Base-by-base conservation (phyloP, 1,140 invertebrate genomes). In the Caenorhabditis tropicalis region DNA sequence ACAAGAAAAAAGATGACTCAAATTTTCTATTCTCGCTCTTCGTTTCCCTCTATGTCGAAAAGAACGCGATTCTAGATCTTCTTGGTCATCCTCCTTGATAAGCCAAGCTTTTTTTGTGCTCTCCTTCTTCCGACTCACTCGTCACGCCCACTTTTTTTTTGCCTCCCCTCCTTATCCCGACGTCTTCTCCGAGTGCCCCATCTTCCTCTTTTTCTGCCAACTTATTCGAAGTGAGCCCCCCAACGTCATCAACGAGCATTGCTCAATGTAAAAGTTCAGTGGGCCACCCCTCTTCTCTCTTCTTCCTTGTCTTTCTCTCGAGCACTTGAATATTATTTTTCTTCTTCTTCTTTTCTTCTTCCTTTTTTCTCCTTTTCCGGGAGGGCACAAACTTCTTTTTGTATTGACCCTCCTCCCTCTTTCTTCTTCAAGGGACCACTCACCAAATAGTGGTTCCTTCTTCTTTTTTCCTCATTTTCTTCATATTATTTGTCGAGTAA, bases 181-280 rank as follows among this genome's bases (percentile, higher is more conserved):
- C 58, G 58, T 65, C 58, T 65, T 65, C n/a, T 46, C 24, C 29
- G 2, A 12, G 36, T 3, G 24, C 19, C 16, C 53, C 21, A 43
- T 74, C 65, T n/a, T 24, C 43, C 65, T 43, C 36, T 36, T 46
- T 74, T 56, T 27, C 53, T 74, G 65, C 65, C 65, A 74, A 74
- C 33, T 74, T 74, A 74, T 74, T 74, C 65, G 43, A 74, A 36
- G 43, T 33, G 27, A 15, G 33, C 36, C n/a, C n/a, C n/a, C n/a
- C n/a, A 29, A 74, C 65, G 65, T 74, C 65, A 74, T 74, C 65
- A 74, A 46, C 36, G 36, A 43, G 65, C 65, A 43, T 74, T 74
- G 65, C 65, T 74, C 65, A 74, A 74, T 74, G 65, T 74, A 74
- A 74, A 74, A 74, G 65, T 74, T 74, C 65, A 74, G 65, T 6